phyloP scores from a whole-genome alignment of 1,140 invertebrate species.

The Macrosteles quadrilineatus region DNA sequence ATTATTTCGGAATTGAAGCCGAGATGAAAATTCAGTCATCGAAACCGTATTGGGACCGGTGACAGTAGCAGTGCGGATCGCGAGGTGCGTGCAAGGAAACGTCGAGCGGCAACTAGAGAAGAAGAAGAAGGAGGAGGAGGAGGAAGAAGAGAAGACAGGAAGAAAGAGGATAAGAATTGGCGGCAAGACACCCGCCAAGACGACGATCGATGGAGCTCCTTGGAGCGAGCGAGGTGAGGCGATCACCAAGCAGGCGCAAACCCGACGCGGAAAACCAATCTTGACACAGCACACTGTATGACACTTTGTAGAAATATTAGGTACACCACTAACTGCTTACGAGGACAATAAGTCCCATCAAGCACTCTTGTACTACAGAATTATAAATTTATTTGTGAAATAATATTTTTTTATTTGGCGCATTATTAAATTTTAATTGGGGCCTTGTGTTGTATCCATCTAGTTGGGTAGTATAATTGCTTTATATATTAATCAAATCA shows the following conservation, averaged over 20 bases:
- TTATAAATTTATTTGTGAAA: too few relatives aligned
- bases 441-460: too few relatives aligned
- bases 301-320: too few relatives aligned
- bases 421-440: too few relatives aligned
- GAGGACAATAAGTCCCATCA: too few relatives aligned
- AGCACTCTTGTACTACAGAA: too few relatives aligned
- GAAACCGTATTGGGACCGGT: conserved; percentile 30
- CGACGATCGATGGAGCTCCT: background rate
- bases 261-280: background rate
- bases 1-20: conserved; percentile 36
- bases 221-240: background rate
- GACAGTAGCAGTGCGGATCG: conserved; percentile 22
- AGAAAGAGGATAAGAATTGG: background rate
- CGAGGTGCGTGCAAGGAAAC: conserved; percentile 6
- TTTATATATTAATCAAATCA: too few relatives aligned
- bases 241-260: conserved; percentile 3
- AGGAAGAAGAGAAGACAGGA: conserved; percentile 18
- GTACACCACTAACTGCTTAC: too few relatives aligned
- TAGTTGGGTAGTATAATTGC: too few relatives aligned
- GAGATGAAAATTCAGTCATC: conserved; percentile 34
- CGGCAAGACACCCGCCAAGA: background rate
- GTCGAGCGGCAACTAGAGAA: background rate
- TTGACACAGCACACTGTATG: too few relatives aligned
- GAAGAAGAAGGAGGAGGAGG: conserved; percentile 4
- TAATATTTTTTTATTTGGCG: too few relatives aligned